Conservation (phyloP, 2,113 vertebrate species). For the Xiphophorus hellerii region DNA sequence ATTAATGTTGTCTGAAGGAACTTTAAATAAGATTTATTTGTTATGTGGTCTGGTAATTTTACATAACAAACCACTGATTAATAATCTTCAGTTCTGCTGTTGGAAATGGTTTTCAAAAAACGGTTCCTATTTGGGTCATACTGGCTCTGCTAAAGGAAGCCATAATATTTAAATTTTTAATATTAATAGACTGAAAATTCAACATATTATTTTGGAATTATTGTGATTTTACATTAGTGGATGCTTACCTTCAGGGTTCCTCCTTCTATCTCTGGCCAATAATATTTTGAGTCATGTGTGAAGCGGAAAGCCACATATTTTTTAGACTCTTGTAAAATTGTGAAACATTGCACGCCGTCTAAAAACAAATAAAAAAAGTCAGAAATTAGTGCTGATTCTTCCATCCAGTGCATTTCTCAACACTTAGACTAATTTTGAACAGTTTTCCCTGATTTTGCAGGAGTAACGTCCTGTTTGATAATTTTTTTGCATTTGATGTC, state of each 20-base stretch:
- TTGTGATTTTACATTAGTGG: not conserved
- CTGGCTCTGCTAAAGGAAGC: not conserved
- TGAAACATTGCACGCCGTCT: not conserved
- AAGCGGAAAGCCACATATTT: not conserved
- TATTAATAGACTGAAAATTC: not conserved
- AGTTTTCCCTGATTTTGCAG: not conserved
- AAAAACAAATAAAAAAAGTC: not conserved
- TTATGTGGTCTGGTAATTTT: too few relatives aligned
- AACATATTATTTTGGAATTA: not conserved
- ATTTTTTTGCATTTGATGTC: not conserved
- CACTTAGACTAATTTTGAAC: not conserved
- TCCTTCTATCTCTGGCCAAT: not conserved
- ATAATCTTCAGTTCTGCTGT: not conserved
- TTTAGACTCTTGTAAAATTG: not conserved
- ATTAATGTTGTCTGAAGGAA: too few relatives aligned
- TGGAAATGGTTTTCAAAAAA: not conserved
- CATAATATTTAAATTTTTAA: too few relatives aligned
- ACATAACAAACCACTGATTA: too few relatives aligned
- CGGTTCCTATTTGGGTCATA: not conserved
- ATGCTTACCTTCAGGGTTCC: not conserved
- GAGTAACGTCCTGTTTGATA: too few relatives aligned
- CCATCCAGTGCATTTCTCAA: not conserved
- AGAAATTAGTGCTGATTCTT: not conserved
- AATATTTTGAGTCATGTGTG: accelerated
- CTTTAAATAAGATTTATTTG: too few relatives aligned